Base-by-base conservation (phyloP, 2,888 invertebrate genomes). In the Acanthosepion lycidas region DNA sequence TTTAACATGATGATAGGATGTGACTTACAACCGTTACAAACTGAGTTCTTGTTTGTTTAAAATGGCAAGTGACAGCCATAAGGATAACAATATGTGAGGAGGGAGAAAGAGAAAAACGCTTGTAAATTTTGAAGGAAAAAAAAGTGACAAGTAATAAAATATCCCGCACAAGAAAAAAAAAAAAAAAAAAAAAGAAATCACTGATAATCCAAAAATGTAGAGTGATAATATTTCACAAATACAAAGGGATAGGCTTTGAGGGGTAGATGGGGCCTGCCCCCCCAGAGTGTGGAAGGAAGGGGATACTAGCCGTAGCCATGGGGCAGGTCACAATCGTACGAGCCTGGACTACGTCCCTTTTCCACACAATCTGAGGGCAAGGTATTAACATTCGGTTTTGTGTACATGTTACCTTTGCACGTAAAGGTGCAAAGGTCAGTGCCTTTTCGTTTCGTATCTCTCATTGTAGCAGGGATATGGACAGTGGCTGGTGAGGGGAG, bases 301-400 rank as follows among this genome's bases (percentile, higher is more conserved):
- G 92, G 92, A 49, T 48, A 49, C 53, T 93, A 93, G 18, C 93
- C 93, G 51, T 93, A 93, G 53, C 93, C 93, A 49, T 93, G 53
- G 93, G 93, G 93, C 49, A 93, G 93, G 93, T 93, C 93, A 93
- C 93, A 93, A 53, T 93, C 93, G 53, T 93, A 93, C 53, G 93
- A 93, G 49, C 93, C 93, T n/a, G 93, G 93, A 93, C 93, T 93
- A 49, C 93, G 93, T 49, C 93, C 53, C 53, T 93, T 93, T 93
- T 93, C 93, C 49, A 93, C 93, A 49, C 53, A 93, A 33, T 93
- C 93, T 93, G 93, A 53, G 49, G 93, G 93, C 51, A 93, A 53
- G 53, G 93, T 93, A 53, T 49, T 93, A 53, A 93, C 93, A 49
- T 49, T 93, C 6, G 93, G 93, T 93, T 93, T 93, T 33, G 53